Percentiles rank a stretch among this genome's conserved stretches.
Conservation (phyloP, 2,797 vertebrate genomes). For the Xiphorhynchus erythropygius region DNA sequence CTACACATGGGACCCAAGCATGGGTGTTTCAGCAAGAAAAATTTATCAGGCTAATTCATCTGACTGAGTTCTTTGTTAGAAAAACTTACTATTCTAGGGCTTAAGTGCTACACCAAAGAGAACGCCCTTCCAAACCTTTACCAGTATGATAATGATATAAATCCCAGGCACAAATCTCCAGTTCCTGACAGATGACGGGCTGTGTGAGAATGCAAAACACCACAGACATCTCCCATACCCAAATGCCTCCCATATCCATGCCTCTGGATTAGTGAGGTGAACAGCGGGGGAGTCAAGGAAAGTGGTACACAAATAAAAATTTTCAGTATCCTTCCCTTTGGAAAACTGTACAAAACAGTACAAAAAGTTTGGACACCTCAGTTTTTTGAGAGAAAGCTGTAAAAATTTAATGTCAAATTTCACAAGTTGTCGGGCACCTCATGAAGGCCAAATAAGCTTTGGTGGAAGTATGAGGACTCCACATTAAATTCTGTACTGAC, state of each 20-base stretch:
- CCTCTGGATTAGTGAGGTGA: conserved; percentile 72
- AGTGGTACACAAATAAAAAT: conserved; percentile 66
- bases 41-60: conserved; percentile 52
- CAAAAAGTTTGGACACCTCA: conserved; percentile 16
- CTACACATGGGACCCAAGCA: not conserved
- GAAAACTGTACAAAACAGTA: conserved; percentile 1
- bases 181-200: conserved; percentile 70
- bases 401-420: not conserved
- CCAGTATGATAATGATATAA: conserved; percentile 63
- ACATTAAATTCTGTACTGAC: not conserved
- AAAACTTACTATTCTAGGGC: conserved; percentile 57
- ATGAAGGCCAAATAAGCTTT: not conserved
- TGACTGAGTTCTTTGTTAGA: conserved; percentile 38
- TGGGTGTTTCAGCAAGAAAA: not conserved
- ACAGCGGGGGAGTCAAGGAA: conserved; percentile 66
- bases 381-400: conserved; percentile 50
- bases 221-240: conserved; percentile 69
- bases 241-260: conserved; percentile 9
- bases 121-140: conserved; percentile 72
- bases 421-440: not conserved
- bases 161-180: conserved; percentile 72
- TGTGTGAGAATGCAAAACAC: conserved; percentile 44
- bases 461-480: not conserved
- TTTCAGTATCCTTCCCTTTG: conserved; percentile 61
- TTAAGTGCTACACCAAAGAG: conserved; percentile 56